Conservation (phyloP, 2,888 invertebrate genomes). For the Lysandra bellargus region DNA sequence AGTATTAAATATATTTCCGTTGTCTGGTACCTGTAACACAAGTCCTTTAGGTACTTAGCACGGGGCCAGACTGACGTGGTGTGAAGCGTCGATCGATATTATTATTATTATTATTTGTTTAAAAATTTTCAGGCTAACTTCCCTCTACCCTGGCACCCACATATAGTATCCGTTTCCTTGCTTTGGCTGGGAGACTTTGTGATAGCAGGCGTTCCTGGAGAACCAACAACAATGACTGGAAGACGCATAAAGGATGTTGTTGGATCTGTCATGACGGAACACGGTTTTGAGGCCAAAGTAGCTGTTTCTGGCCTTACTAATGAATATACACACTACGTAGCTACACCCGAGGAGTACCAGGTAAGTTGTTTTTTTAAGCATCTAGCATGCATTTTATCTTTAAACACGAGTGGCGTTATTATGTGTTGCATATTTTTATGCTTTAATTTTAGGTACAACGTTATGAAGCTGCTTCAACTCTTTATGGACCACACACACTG, state of each 20-base stretch:
- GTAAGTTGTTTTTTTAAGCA: constrained; percentile 65
- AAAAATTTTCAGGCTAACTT: constrained; percentile 59
- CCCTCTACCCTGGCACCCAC: constrained; percentile 91
- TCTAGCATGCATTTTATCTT: background rate
- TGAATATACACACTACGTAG: constrained; percentile 89
- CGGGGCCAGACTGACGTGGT: no score
- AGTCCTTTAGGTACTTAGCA: no score
- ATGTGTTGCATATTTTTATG: background rate
- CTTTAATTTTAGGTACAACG: constrained; percentile 85
- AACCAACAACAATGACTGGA: constrained; percentile 94
- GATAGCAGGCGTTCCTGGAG: constrained; percentile 89
- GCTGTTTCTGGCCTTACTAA: constrained; percentile 90
- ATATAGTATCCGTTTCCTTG: constrained; percentile 85
- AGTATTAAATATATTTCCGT: no score
- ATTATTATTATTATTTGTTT: background rate
- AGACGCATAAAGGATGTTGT: constrained; percentile 80
- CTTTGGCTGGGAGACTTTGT: constrained; percentile 85
- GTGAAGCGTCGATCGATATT: no score
- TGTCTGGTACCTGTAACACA: no score
- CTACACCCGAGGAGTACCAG: constrained; percentile 90
- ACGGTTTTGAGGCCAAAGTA: constrained; percentile 71
- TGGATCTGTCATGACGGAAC: constrained; percentile 60
- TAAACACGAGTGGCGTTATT: no score
- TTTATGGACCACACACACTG: constrained; percentile 90
- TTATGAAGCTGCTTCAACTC: constrained; percentile 93